Evolutionary conservation across 1,140 invertebrate genomes (phyloP), one percentile per base, ranked within the genome.

Genomic region (Bradynema listronoti): DNA sequence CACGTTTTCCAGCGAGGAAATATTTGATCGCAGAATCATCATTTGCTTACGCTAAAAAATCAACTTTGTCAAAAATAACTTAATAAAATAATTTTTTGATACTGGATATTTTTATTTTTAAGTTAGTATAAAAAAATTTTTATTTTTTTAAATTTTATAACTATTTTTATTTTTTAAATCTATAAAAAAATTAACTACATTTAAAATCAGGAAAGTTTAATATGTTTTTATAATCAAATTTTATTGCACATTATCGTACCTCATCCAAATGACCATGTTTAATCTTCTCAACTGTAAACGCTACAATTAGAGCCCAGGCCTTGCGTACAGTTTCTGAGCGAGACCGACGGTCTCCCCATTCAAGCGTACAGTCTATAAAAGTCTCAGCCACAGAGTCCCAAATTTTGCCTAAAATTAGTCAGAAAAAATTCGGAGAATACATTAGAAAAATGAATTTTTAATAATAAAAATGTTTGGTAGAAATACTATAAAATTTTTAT

Each of bases 321-420:
- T 72, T 60, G 7, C 65, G 59, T 6, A 67, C 65, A 24, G 65
- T 67, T 41, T 67, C 64, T n/a, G 33, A 43, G 14, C 60, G 45
- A 47, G 33, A 72, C 47, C 73, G 46, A 42, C 63, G 51, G 39
- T 77, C 74, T 7, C 74, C 74, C 74, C 74, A 77, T 58, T 77
- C 74, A 29, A 77, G 52, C 33, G 74, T 77, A 46, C 75, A 78
- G 56, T 77, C 74, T 34, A 77, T 78, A 30, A 77, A 74, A 4
- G 75, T 78, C 57, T 77, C 74, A 4, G 74, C 74, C 7, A 78
- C 69, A 36, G 53, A 58, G 53, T 77, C 78, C 74, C 74, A 77
- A 25, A 76, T n/a, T 63, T 75, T 75, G n/a, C 75, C 72, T 74
- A 16, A 6, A 66, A 66, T 11, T n/a, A n/a, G n/a, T n/a, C n/a